Conservation (phyloP, 2,888 invertebrate species). For the Sinodicranocentrus sp. region DNA sequence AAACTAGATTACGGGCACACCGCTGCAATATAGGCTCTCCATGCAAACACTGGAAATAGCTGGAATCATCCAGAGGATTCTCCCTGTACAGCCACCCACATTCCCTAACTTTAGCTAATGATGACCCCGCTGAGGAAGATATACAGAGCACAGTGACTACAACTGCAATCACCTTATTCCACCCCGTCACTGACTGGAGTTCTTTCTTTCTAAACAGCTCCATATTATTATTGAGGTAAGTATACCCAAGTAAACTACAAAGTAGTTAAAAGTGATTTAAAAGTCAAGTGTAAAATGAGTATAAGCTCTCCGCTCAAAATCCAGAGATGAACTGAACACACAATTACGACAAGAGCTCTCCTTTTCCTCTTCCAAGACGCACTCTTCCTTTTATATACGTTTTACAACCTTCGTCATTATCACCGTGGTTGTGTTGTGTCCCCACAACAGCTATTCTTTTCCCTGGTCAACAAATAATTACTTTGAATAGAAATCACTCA, state of each 20-base stretch:
- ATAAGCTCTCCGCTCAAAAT: neutral
- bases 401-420: too few species aligned
- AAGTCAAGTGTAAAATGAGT: too few species aligned
- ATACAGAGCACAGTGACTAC: neutral
- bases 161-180: neutral
- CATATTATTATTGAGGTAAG: too few species aligned
- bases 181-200: neutral
- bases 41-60: conserved; percentile 52
- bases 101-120: neutral
- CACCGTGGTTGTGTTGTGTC: too few species aligned
- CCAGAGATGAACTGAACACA: conserved; percentile 27
- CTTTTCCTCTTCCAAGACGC: conserved; percentile 17
- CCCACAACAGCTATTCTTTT: too few species aligned
- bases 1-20: conserved; percentile 55
- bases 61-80: conserved; percentile 52
- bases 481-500: too few species aligned
- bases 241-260: too few species aligned
- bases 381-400: conserved; percentile 6
- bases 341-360: neutral
- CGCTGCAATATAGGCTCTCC: conserved; percentile 24
- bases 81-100: conserved; percentile 55
- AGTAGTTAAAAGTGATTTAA: too few species aligned
- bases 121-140: neutral
- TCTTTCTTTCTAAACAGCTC: neutral
- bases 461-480: too few species aligned